A percentile compares a stretch with the other conserved stretches of the same genome.
phyloP scores from a whole-genome alignment of 2,888 invertebrate species.

The Tinea pellionella region DNA sequence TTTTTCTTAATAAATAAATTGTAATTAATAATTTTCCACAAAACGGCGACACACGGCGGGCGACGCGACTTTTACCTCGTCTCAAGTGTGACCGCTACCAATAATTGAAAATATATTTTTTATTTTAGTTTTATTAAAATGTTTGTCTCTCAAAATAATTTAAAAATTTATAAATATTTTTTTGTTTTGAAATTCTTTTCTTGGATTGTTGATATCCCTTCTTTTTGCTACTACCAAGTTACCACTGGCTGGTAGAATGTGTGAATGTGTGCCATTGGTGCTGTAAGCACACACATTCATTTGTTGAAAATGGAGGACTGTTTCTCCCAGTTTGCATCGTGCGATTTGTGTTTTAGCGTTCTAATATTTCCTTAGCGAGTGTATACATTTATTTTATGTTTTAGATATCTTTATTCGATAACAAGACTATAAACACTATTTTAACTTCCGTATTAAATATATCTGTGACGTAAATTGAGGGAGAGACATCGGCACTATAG shows the following conservation, averaged over 20 bases:
- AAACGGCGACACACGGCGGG: too few relatives aligned
- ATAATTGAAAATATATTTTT: too few relatives aligned
- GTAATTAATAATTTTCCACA: too few relatives aligned
- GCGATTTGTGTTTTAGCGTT: neutral
- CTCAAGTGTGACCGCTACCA: too few relatives aligned
- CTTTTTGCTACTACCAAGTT: too few relatives aligned
- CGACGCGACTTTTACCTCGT: too few relatives aligned
- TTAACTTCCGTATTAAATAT: neutral
- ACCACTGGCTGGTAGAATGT: neutral
- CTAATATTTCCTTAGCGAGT: neutral
- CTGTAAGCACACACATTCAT: neutral
- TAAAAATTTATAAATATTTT: too few relatives aligned
- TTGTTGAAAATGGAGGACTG: constrained; percentile 1
- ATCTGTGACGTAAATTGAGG: constrained; percentile 42
- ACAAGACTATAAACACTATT: neutral
- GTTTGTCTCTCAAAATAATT: too few relatives aligned
- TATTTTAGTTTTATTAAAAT: too few relatives aligned
- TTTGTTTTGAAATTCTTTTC: too few relatives aligned
- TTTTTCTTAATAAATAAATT: too few relatives aligned
- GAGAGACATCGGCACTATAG: constrained; percentile 44
- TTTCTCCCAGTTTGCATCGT: neutral
- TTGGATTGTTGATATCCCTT: too few relatives aligned
- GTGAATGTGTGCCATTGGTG: neutral
- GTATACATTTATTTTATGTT: neutral
- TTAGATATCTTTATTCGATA: neutral